Base-by-base conservation (phyloP, 2,888 invertebrate species). In the Cephus sareptanus region DNA sequence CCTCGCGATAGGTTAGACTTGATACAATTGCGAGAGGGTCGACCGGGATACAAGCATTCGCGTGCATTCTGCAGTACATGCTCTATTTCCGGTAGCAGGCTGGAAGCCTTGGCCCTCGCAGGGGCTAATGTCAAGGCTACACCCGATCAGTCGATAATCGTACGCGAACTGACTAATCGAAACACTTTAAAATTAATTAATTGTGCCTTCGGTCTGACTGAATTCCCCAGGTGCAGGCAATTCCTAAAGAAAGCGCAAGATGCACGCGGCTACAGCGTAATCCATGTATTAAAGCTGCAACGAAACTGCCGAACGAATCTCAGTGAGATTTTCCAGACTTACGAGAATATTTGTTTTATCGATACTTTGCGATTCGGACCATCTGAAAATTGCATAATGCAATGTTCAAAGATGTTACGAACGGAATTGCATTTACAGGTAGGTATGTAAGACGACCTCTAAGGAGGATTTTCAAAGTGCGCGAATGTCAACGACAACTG, bases 321-420 rank as follows among this genome's bases (percentile, higher is more conserved):
- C 37, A 37, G 0, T 13, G 13, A 37, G 37, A 37, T 37, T 13
- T 37, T 37, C 1, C 13, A 13, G 13, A 15, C 13, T 4, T 37
- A 4, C 13, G 13, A 13, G 13, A 37, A 37, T 37, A 37, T 37
- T 37, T 37, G 15, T 4, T 37, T 37, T 15, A 15, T 37, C 37
- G 37, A 37, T 37, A 4, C 13, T 4, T 13, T 4, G 37, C 13
- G 4, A 37, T 4, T 40, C 15, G 15, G 83, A 79, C 84, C 84
- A 85, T 83, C 84, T 88, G 86, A 85, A 88, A 88, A 89, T 89
- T 89, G 86, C 86, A 86, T 88, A 86, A 87, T 89, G 87, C 87
- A 88, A 89, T 89, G 89, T 89, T 88, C 88, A 88, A 15, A 37
- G 37, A 37, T 4, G 13, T 15, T 37, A 13, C 37, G 37, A 13